Evolutionary conservation across 2,888 invertebrate genomes (phyloP).

Genomic region (Platynereis dumerilii): DNA sequence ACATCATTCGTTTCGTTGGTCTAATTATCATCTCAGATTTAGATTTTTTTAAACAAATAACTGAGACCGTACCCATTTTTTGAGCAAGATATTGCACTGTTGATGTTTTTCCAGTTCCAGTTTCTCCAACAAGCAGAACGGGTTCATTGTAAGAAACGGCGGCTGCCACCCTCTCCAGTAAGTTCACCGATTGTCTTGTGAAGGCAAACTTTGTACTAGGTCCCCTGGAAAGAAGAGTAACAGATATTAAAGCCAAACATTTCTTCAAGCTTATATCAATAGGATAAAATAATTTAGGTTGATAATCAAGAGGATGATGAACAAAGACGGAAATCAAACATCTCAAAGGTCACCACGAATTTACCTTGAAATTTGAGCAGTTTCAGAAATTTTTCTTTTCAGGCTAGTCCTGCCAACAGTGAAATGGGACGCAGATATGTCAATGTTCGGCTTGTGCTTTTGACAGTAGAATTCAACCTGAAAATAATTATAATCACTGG

Average conservation of each 20-base stretch:
- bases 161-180: conserved; percentile 84
- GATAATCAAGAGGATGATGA: no score
- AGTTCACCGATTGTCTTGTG: conserved; percentile 54
- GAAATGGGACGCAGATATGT: conserved; percentile 69
- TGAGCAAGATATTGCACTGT: conserved; percentile 89
- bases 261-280: no score
- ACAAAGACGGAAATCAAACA: no score
- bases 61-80: conserved; percentile 71
- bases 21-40: no score
- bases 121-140: conserved; percentile 94
- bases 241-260: no score
- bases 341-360: no score
- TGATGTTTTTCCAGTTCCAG: conserved; percentile 98
- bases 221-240: neutral
- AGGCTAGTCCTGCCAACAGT: conserved; percentile 74
- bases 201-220: conserved; percentile 34
- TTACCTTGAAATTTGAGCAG: neutral
- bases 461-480: conserved; percentile 79
- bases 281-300: no score
- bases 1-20: no score
- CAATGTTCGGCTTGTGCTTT: conserved; percentile 79
- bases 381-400: conserved; percentile 44
- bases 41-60: no score
- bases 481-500: conserved; percentile 24
- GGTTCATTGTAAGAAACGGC: conserved; percentile 86